Evolutionary conservation across 2,113 vertebrate species (phyloP), one percentile per base, ranked within the genome.

Genomic region (Henicopernis longicauda): DNA sequence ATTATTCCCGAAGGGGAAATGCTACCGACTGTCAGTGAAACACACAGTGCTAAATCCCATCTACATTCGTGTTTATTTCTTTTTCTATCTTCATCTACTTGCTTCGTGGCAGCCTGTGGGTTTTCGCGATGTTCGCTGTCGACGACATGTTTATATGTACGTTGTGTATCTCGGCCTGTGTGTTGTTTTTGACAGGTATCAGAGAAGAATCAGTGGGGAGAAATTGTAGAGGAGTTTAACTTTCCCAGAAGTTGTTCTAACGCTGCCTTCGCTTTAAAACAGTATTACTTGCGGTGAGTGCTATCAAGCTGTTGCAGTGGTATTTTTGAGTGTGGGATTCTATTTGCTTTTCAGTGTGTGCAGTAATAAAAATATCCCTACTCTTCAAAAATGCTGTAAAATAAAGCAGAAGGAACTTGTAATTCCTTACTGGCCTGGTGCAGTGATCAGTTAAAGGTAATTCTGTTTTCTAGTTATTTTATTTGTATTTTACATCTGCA

Each of bases 281-380:
- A 99, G 99, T 99, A 99, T 99, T 99, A 99, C 98, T 99, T 99
- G 98, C 99, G 99, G 99, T 99, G 98, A 99, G 99, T 99, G 95
- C 90, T 92, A 90, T 93, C 97, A 95, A 95, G 88, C 95, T 98
- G 94, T 98, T 97, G 76, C 89, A 94, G 66, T 86, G 93, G 91
- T 95, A 73, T 97, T 97, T 94, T 96, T 94, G 95, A 97, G 83
- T 89, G 44, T 81, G 86, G 85, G 89, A 63, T 94, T 94, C 54
- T 90, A 74, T 93, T 95, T 95, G 59, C 32, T 57, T 96, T 91
- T 94, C 27, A 61, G 38, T 67, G 55, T 89, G 32, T 93, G 61
- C 86, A 85, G 66, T 80, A 95, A 62, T 93, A 93, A 91, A 91
- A 92, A 90, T 92, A 95, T 19, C 59, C 31, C 52, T 69, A 7